These are phyloP conservation scores for Hedychridium roseum DNA, from an alignment of 2,888 invertebrate species.

Conservation along the genomic window DNA sequence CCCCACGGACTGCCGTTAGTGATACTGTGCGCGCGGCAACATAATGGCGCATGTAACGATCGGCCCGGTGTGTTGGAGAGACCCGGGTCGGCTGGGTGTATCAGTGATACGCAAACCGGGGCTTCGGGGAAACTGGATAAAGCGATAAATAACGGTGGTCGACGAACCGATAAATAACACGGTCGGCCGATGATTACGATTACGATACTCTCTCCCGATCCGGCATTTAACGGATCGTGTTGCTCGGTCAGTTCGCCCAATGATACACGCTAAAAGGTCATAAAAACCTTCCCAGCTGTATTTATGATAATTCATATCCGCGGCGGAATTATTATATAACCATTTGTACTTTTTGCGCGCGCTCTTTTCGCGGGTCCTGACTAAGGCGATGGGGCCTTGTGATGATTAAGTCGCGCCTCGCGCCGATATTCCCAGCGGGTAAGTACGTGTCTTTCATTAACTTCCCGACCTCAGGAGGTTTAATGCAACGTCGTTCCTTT, in stretches of 20 bases:
- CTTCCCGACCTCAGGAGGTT: neutral
- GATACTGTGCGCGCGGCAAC: conserved; percentile 30
- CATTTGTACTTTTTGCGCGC: too few relatives aligned
- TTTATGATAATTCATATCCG: too few relatives aligned
- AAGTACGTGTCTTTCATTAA: too few relatives aligned
- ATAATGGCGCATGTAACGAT: conserved; percentile 43
- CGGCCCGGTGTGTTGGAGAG: conserved; percentile 22
- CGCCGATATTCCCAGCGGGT: conserved; percentile 6
- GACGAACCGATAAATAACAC: conserved; percentile 1
- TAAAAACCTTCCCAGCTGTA: too few relatives aligned
- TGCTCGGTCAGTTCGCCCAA: neutral
- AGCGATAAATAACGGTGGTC: conserved; percentile 19
- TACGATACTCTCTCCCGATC: neutral
- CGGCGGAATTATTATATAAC: too few relatives aligned
- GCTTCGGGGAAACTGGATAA: conserved; percentile 13
- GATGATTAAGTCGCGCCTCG: too few relatives aligned
- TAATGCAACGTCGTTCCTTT: conserved; percentile 6
- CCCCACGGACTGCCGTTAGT: conserved; percentile 32
- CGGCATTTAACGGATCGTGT: neutral
- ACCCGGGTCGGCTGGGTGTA: conserved; percentile 23
- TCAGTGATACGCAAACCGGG: conserved; percentile 36
- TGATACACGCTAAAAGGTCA: neutral
- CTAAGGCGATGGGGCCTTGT: too few relatives aligned
- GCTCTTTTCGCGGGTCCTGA: too few relatives aligned
- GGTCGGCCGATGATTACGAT: conserved; percentile 3